Conservation (phyloP, 2,797 vertebrate species). For the Huso huso region DNA sequence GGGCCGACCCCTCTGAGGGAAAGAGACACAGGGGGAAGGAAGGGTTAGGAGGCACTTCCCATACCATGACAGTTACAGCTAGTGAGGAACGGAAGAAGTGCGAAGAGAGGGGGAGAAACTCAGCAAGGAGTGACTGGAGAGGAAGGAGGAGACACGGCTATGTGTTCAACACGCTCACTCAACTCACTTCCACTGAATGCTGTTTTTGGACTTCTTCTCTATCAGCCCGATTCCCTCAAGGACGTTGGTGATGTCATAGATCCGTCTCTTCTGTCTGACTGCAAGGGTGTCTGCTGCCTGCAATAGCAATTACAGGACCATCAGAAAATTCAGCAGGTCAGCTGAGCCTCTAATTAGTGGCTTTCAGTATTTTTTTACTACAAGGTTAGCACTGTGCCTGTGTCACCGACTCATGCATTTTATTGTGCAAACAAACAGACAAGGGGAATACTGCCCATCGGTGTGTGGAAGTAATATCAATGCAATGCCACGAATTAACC, state of each 20-base stretch:
- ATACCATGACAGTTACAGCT: background rate
- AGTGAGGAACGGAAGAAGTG: background rate
- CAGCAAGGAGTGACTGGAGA: background rate
- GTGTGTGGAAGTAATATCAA: background rate
- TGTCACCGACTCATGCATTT: background rate
- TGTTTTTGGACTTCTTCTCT: conserved; percentile 98
- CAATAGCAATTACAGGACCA: conserved; percentile 1
- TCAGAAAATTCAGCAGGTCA: background rate
- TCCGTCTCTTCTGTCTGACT: conserved; percentile 90
- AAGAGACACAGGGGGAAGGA: background rate
- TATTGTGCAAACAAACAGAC: background rate
- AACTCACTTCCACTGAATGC: conserved; percentile 98
- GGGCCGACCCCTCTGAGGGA: conserved; percentile 85
- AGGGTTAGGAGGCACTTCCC: background rate
- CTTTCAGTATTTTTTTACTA: background rate
- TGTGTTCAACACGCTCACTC: background rate
- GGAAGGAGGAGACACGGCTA: background rate
- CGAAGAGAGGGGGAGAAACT: background rate
- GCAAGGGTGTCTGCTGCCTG: conserved; percentile 96
- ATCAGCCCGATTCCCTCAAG: conserved; percentile 95
- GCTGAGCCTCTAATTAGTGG: background rate
- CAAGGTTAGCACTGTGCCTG: background rate
- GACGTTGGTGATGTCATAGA: conserved; percentile 97
- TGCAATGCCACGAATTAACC: too few species aligned
- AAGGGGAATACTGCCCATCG: background rate